Conservation (phyloP, 2,888 invertebrate species). For the Pilophorus perplexus region DNA sequence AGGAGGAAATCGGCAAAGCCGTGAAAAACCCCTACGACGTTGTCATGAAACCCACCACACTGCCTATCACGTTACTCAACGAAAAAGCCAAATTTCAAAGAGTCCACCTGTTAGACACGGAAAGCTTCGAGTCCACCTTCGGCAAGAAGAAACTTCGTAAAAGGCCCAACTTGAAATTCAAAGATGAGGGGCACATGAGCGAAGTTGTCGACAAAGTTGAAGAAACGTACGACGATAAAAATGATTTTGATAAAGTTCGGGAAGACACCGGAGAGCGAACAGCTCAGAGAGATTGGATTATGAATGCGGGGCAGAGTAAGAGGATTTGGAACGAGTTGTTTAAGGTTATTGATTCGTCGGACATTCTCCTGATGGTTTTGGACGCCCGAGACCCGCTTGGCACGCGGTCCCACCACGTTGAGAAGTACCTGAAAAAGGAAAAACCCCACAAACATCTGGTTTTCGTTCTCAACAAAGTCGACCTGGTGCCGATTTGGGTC, state of each 20-base stretch:
- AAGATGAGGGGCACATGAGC: conserved; percentile 75
- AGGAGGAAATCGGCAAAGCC: conserved; percentile 92
- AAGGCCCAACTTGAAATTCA: conserved; percentile 73
- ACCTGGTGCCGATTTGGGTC: conserved; percentile 95
- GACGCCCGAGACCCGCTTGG: conserved; percentile 98
- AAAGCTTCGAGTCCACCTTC: conserved; percentile 91
- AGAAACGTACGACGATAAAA: conserved; percentile 69
- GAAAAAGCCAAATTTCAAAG: conserved; percentile 86
- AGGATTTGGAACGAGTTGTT: conserved; percentile 99
- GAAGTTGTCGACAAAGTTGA: conserved; percentile 68
- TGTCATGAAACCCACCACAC: conserved; percentile 91
- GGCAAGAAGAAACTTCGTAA: conserved; percentile 92
- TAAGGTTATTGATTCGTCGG: conserved; percentile 98
- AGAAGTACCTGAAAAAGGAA: conserved; percentile 88
- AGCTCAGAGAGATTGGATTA: conserved; percentile 87
- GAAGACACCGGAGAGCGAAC: conserved; percentile 77
- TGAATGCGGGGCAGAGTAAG: conserved; percentile 92
- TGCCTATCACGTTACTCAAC: conserved; percentile 91
- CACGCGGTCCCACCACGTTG: conserved; percentile 88
- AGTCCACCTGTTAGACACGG: conserved; percentile 93
- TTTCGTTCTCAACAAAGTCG: conserved; percentile 95
- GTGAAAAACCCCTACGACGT: conserved; percentile 96
- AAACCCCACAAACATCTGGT: conserved; percentile 96
- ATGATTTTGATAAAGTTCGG: conserved; percentile 77
- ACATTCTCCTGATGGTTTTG: conserved; percentile 91